These are phyloP conservation scores for Probaryconus sp. DNA, from an alignment of 1,140 invertebrate species.

Conservation along the genomic window DNA sequence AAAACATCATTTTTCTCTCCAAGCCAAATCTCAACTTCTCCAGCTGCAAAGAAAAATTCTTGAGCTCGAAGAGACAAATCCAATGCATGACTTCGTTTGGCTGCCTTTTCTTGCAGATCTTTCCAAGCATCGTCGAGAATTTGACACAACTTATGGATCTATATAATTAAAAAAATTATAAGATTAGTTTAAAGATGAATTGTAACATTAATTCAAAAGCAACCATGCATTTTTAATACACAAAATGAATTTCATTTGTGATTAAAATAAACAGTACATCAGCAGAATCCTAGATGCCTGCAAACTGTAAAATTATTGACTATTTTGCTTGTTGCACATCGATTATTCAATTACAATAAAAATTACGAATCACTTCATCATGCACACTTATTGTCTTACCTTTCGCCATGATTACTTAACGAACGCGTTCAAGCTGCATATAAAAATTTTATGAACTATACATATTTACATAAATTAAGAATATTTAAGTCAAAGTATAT, in stretches of 20 bases:
- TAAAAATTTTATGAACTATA: conserved; percentile 61
- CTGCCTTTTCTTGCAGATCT: conserved; percentile 83
- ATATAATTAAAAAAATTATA: conserved; percentile 6
- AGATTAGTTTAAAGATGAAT: no score
- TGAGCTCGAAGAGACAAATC: conserved; percentile 92
- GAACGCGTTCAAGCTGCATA: conserved; percentile 71
- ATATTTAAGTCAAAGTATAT: no score
- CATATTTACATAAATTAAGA: no score
- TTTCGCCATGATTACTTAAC: conserved; percentile 63
- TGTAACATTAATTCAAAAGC: no score
- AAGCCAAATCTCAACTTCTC: conserved; percentile 96
- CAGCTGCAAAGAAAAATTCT: conserved; percentile 93
- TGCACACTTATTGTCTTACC: conserved; percentile 70
- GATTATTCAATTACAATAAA: no score
- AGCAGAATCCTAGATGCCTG: conserved; percentile 18
- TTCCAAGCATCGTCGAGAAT: conserved; percentile 84
- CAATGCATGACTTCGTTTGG: conserved; percentile 85
- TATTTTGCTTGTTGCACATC: background rate
- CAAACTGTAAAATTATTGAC: background rate
- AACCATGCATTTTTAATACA: no score
- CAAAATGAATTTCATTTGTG: no score
- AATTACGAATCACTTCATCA: conserved; percentile 44
- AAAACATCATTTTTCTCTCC: conserved; percentile 91
- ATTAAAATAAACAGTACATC: no score
- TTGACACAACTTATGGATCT: conserved; percentile 84